phyloP scores from a whole-genome alignment of 2,113 vertebrate species.

The Paralichthys olivaceus region DNA sequence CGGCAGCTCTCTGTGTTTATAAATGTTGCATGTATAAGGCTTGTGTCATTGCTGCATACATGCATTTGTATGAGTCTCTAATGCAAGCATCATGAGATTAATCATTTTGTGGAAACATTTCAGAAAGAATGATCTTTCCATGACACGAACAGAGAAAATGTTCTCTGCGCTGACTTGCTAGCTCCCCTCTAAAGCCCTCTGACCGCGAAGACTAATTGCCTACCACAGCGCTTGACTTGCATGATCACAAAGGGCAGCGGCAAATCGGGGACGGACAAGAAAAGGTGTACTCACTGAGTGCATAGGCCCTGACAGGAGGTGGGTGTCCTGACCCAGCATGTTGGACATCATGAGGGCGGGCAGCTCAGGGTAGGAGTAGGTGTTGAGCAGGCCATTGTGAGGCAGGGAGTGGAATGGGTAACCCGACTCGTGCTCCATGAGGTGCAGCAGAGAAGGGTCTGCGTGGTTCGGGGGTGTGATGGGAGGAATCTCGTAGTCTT shows the following conservation, averaged over 20 bases:
- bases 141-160: slow-evolving; percentile 23
- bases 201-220: slow-evolving; percentile 37
- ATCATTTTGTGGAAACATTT: slow-evolving; percentile 7
- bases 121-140: slow-evolving; percentile 12
- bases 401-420: slow-evolving; percentile 96
- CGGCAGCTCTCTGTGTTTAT: slow-evolving; percentile 54
- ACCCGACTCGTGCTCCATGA: slow-evolving; percentile 94
- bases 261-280: slow-evolving; percentile 28
- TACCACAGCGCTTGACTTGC: slow-evolving; percentile 43
- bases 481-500: slow-evolving; percentile 96
- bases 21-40: slow-evolving; percentile 52
- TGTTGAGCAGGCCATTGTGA: slow-evolving; percentile 94
- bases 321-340: slow-evolving; percentile 96
- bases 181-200: slow-evolving; percentile 18
- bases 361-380: slow-evolving; percentile 96
- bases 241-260: slow-evolving; percentile 30
- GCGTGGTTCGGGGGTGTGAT: slow-evolving; percentile 97
- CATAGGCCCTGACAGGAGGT: slow-evolving; percentile 94
- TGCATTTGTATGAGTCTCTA: neutral
- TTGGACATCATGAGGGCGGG: slow-evolving; percentile 99
- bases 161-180: slow-evolving; percentile 11
- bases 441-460: slow-evolving; percentile 92
- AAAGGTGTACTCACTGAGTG: slow-evolving; percentile 90
- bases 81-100: neutral
- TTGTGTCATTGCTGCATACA: slow-evolving; percentile 2